These are phyloP conservation scores for Neodiprion virginianus DNA, from an alignment of 1,140 invertebrate genomes.

Conservation along the genomic window DNA sequence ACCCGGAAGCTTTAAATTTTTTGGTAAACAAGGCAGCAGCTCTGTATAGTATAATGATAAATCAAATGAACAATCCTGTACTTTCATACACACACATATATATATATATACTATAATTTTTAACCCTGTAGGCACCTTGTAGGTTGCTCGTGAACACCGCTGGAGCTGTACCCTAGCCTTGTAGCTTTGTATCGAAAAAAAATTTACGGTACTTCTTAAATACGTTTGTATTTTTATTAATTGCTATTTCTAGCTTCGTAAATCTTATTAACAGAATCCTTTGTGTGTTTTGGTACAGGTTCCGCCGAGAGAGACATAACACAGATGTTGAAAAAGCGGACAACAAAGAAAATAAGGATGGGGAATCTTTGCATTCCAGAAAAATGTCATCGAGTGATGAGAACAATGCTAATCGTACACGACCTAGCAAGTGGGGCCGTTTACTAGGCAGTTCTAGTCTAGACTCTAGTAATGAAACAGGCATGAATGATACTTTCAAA, in stretches of 20 bases:
- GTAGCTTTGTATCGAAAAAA: constrained; percentile 22
- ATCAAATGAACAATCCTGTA: not conserved
- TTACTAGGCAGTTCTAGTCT: constrained; percentile 75
- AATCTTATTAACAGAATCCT: not conserved
- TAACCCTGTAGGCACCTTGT: constrained; percentile 55
- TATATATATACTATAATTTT: not conserved
- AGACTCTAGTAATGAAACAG: constrained; percentile 67
- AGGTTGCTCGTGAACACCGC: constrained; percentile 60
- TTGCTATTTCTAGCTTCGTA: not conserved
- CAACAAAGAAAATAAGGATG: constrained; percentile 58
- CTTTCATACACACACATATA: not conserved
- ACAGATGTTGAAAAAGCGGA: constrained; percentile 72
- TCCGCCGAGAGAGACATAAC: constrained; percentile 56
- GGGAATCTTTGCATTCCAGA: constrained; percentile 60
- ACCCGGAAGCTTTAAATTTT: not conserved
- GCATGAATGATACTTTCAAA: constrained; percentile 66
- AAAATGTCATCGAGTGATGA: constrained; percentile 67
- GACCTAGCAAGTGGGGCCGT: constrained; percentile 80
- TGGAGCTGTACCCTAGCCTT: constrained; percentile 47
- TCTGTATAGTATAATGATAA: not conserved
- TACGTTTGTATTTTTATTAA: not conserved
- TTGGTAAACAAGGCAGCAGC: not conserved
- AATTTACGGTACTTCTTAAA: constrained; percentile 1
- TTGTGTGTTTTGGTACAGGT: constrained; percentile 41
- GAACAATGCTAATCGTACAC: constrained; percentile 57